phyloP scores from a whole-genome alignment of 2,888 invertebrate species.

The Lithophane semibrunnea region DNA sequence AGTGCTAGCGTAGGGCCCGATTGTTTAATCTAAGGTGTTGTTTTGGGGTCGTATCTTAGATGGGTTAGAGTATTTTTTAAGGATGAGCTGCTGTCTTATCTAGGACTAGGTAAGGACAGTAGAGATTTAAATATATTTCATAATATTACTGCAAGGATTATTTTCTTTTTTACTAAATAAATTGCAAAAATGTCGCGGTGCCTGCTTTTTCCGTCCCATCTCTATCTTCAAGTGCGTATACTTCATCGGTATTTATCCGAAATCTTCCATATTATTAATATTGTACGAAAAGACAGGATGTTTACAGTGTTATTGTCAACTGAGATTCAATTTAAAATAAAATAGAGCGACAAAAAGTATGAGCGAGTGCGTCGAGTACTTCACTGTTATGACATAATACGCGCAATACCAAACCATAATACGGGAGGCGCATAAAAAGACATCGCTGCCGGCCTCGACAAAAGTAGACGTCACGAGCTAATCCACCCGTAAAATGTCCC shows the following conservation, averaged over 20 bases:
- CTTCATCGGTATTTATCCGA: slow-evolving; percentile 40
- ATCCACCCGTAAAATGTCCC: slow-evolving; percentile 91
- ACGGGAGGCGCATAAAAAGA: slow-evolving; percentile 84
- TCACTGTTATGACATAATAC: slow-evolving; percentile 90
- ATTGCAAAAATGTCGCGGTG: slow-evolving; percentile 14
- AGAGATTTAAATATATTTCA: neutral
- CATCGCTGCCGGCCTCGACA: slow-evolving; percentile 82
- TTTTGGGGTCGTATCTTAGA: slow-evolving; percentile 74
- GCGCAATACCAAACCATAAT: slow-evolving; percentile 89
- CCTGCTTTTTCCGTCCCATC: slow-evolving; percentile 23
- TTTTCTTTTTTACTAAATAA: neutral
- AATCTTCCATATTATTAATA: slow-evolving; percentile 71
- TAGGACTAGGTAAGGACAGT: slow-evolving; percentile 5
- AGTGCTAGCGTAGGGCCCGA: slow-evolving; percentile 85
- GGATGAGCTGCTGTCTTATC: slow-evolving; percentile 33
- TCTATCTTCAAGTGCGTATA: slow-evolving; percentile 48
- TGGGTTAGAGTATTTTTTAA: slow-evolving; percentile 63
- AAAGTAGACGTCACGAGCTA: slow-evolving; percentile 85
- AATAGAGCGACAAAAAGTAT: slow-evolving; percentile 81
- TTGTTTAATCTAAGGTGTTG: slow-evolving; percentile 88
- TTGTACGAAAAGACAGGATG: slow-evolving; percentile 86
- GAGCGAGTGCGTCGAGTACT: slow-evolving; percentile 82
- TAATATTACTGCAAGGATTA: neutral
- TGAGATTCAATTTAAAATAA: slow-evolving; percentile 87
- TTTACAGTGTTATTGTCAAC: slow-evolving; percentile 87